Conservation (phyloP, 2,113 vertebrate species). For the Dascyllus trimaculatus region DNA sequence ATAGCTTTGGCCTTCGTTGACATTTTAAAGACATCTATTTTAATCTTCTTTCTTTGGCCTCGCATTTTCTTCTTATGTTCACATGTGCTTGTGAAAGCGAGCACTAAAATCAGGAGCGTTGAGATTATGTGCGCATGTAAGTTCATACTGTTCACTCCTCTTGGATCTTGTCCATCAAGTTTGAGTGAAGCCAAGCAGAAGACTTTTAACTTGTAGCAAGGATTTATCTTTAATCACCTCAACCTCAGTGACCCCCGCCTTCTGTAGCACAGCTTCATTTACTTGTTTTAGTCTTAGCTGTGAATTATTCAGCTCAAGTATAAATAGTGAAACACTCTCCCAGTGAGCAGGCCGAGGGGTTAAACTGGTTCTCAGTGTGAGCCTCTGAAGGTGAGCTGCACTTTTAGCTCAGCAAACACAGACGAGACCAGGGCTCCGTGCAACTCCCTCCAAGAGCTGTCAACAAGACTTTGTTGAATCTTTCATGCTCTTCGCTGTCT, state of each 20-base stretch:
- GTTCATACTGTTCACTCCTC: not conserved
- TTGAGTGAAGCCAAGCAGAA: constrained; percentile 6
- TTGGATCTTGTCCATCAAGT: constrained; percentile 2
- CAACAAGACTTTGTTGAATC: constrained; percentile 51
- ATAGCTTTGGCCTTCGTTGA: not conserved
- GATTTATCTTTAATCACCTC: constrained; percentile 14
- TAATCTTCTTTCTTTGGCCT: not conserved
- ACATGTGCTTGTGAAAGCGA: not conserved
- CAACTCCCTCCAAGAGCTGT: constrained; percentile 30
- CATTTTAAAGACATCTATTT: constrained; percentile 2
- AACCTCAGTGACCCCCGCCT: constrained; percentile 1
- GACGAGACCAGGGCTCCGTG: constrained; percentile 3
- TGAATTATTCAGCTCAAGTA: constrained; percentile 45
- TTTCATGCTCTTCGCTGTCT: constrained; percentile 43
- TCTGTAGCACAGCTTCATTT: constrained; percentile 3
- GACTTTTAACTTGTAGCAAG: constrained; percentile 1
- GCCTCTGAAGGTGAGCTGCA: constrained; percentile 26
- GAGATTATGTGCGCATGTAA: not conserved
- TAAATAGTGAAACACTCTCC: constrained; percentile 40
- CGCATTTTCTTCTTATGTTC: not conserved
- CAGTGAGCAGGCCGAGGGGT: constrained; percentile 22
- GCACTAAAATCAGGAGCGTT: not conserved
- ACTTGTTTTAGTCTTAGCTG: constrained; percentile 2
- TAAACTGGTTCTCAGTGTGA: constrained; percentile 46
- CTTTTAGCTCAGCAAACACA: constrained; percentile 37